Evolutionary conservation across 2,113 vertebrate species (phyloP).

Genomic region (Sinocyclocheilus anophthalmus): DNA sequence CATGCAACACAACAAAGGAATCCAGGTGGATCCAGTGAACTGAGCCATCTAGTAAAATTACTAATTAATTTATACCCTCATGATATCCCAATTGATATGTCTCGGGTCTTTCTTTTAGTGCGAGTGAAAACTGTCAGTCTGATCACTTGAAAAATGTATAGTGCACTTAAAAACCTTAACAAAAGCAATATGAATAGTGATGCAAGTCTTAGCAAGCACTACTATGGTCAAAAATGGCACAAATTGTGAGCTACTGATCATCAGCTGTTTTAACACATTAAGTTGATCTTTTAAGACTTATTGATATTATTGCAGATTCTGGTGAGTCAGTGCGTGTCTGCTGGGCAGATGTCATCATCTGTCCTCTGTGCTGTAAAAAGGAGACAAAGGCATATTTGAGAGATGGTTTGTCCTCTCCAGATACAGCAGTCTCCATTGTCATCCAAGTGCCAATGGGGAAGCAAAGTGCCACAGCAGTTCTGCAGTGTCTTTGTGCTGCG

Average conservation of each 20-base stretch:
- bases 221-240: not conserved
- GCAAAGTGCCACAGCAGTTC: slow-evolving; percentile 30
- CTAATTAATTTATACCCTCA: not conserved
- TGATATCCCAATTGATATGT: not conserved
- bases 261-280: not conserved
- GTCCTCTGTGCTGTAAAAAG: not conserved
- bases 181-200: not conserved
- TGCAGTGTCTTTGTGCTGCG: slow-evolving; percentile 11
- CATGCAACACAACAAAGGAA: not conserved
- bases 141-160: no score
- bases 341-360: not conserved
- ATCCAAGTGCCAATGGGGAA: not conserved
- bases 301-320: not conserved
- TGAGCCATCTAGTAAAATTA: not conserved
- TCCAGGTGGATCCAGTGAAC: not conserved
- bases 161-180: not conserved
- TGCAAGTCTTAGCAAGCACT: not conserved
- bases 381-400: slow-evolving; percentile 29
- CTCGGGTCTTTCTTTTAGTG: not conserved
- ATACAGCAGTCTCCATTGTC: slow-evolving; percentile 20
- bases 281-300: not conserved
- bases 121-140: not conserved
- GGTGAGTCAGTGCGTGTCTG: not conserved
- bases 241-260: not conserved
- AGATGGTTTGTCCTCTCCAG: slow-evolving; percentile 12